Conservation (phyloP, 2,797 vertebrate genomes). For the Rhinoraja longicauda region DNA sequence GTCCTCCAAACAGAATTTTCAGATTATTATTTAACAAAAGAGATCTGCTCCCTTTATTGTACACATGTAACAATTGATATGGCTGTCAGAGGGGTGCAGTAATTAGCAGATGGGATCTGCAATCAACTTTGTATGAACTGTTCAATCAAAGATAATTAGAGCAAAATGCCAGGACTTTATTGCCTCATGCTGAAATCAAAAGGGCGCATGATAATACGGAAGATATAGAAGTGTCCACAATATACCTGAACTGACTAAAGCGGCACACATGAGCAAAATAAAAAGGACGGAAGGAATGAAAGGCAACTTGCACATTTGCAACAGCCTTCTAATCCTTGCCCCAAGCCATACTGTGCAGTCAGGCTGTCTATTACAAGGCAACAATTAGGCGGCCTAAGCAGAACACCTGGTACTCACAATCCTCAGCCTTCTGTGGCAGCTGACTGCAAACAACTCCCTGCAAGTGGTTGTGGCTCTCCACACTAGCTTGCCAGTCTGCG, state of each 20-base stretch:
- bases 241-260: slow-evolving; percentile 28
- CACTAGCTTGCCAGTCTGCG: slow-evolving; percentile 80
- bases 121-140: slow-evolving; percentile 20
- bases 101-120: slow-evolving; percentile 35
- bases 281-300: slow-evolving; percentile 51
- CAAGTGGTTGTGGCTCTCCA: slow-evolving; percentile 89
- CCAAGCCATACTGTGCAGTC: slow-evolving; percentile 77
- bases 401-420: slow-evolving; percentile 82
- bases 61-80: neutral
- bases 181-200: slow-evolving; percentile 11
- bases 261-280: slow-evolving; percentile 12
- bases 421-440: slow-evolving; percentile 78
- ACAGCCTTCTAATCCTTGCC: slow-evolving; percentile 70
- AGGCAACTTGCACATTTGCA: slow-evolving; percentile 65
- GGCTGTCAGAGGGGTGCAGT: slow-evolving; percentile 19
- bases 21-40: neutral
- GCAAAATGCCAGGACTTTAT: neutral
- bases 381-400: slow-evolving; percentile 74
- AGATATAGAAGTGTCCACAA: slow-evolving; percentile 7
- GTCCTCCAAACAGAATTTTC: neutral
- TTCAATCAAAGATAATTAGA: slow-evolving; percentile 8
- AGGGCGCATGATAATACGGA: neutral
- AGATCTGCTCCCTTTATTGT: slow-evolving; percentile 20
- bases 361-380: slow-evolving; percentile 78
- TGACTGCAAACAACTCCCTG: slow-evolving; percentile 75